These are phyloP conservation scores for Phoebastria nigripes DNA, from an alignment of 2,797 vertebrate species.

Conservation along the genomic window DNA sequence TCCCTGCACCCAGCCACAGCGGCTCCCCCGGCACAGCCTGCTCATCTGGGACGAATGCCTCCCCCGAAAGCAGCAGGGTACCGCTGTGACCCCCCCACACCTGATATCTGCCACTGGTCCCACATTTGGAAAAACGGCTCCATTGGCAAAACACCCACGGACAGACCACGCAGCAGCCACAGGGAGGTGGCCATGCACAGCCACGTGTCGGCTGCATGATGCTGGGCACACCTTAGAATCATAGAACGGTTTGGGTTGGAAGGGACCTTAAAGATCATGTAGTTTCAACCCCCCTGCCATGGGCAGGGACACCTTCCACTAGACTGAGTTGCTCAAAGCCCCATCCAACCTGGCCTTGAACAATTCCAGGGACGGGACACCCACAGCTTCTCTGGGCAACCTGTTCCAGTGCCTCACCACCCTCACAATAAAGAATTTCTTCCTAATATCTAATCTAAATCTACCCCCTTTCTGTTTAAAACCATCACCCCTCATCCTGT, in stretches of 20 bases:
- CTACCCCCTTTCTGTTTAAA: neutral
- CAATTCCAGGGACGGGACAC: neutral
- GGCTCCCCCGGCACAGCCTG: neutral
- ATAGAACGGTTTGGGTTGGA: neutral
- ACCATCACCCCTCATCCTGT: fast-evolving
- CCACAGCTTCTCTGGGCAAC: neutral
- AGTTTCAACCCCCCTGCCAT: neutral
- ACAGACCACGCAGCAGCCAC: fast-evolving
- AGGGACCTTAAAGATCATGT: neutral
- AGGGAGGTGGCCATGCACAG: neutral
- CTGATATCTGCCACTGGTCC: neutral
- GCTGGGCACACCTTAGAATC: neutral
- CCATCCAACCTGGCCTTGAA: neutral
- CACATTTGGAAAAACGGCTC: neutral
- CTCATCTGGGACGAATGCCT: fast-evolving
- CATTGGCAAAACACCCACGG: fast-evolving
- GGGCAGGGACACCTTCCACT: neutral
- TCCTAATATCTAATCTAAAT: neutral
- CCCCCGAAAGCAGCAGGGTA: neutral
- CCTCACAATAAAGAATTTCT: neutral
- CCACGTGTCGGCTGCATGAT: fast-evolving
- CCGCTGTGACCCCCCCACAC: neutral
- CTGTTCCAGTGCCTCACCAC: no score
- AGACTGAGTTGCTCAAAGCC: neutral
- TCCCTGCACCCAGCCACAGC: neutral